Evolutionary conservation across 2,888 invertebrate genomes (phyloP).

Genomic region (Elaeidobius kamerunicus): DNA sequence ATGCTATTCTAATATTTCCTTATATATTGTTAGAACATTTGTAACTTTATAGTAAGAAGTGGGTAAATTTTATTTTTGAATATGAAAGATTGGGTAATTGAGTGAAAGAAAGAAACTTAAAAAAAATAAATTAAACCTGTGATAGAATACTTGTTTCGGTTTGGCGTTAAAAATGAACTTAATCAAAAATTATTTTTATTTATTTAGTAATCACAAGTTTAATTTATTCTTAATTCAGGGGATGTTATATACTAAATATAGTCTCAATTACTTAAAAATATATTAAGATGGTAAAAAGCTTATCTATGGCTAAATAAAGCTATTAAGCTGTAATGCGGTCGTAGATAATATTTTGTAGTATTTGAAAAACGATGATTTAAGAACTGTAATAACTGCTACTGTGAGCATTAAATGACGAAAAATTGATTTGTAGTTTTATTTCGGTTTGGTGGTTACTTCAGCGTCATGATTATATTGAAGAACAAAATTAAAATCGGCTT

Average conservation of each 20-base stretch:
- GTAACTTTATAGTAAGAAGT: conserved; percentile 5
- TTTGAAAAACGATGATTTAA: conserved; percentile 29
- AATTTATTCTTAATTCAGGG: not conserved
- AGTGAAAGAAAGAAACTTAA: too few species aligned
- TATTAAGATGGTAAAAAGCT: conserved; percentile 11
- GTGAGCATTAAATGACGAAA: conserved; percentile 48
- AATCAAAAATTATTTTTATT: not conserved
- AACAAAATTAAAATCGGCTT: too few species aligned
- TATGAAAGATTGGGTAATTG: conserved; percentile 1
- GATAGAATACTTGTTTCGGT: too few species aligned
- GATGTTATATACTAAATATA: conserved; percentile 1
- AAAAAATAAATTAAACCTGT: too few species aligned
- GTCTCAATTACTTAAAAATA: conserved; percentile 16
- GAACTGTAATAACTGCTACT: conserved; percentile 47
- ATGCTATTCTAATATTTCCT: too few species aligned
- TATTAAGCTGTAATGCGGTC: conserved; percentile 15
- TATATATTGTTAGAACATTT: conserved; percentile 1
- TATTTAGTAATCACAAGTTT: conserved; percentile 4
- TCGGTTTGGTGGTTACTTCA: too few species aligned
- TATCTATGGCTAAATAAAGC: conserved; percentile 15
- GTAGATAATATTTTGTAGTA: conserved; percentile 30
- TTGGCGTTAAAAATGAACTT: too few species aligned
- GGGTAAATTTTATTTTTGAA: conserved; percentile 25
- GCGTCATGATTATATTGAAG: too few species aligned
- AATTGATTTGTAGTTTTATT: conserved; percentile 17